These are phyloP conservation scores for Apamea anceps DNA, from an alignment of 2,888 invertebrate species.

Conservation along the genomic window DNA sequence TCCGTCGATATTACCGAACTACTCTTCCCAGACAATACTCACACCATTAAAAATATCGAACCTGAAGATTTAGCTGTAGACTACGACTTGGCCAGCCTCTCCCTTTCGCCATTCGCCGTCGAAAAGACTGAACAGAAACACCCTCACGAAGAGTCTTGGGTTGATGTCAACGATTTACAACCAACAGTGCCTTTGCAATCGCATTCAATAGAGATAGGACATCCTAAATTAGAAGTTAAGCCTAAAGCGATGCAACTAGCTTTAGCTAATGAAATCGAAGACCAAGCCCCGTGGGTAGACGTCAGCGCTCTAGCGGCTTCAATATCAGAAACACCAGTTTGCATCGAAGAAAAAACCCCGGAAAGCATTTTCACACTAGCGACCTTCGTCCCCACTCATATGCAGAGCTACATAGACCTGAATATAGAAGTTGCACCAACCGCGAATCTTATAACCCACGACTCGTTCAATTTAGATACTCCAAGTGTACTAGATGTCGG, in stretches of 20 bases:
- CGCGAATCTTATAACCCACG: slow-evolving; percentile 82
- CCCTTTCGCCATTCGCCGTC: slow-evolving; percentile 77
- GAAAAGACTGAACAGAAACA: slow-evolving; percentile 78
- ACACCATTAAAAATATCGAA: slow-evolving; percentile 75
- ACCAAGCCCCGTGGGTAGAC: slow-evolving; percentile 94
- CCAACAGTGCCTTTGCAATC: slow-evolving; percentile 67
- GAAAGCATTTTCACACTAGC: slow-evolving; percentile 90
- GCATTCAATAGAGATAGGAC: slow-evolving; percentile 45
- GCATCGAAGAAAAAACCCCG: slow-evolving; percentile 90
- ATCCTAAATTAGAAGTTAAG: slow-evolving; percentile 78
- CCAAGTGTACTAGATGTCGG: slow-evolving; percentile 83
- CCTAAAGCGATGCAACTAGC: slow-evolving; percentile 92
- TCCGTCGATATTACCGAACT: slow-evolving; percentile 85
- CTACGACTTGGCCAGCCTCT: slow-evolving; percentile 81
- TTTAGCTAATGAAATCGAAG: slow-evolving; percentile 93
- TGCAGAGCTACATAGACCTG: slow-evolving; percentile 91
- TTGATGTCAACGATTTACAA: slow-evolving; percentile 76
- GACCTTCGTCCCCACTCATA: slow-evolving; percentile 91
- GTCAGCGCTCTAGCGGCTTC: slow-evolving; percentile 92
- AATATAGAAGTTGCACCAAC: slow-evolving; percentile 80
- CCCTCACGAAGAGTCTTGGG: slow-evolving; percentile 73
- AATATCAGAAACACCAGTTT: slow-evolving; percentile 91
- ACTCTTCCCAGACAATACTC: slow-evolving; percentile 81
- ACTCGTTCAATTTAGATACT: slow-evolving; percentile 81
- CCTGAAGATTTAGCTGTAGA: slow-evolving; percentile 75